Percentiles rank a stretch among this genome's conserved stretches.
phyloP scores from a whole-genome alignment of 2,888 invertebrate genomes.

The Epistrophe eligans region DNA sequence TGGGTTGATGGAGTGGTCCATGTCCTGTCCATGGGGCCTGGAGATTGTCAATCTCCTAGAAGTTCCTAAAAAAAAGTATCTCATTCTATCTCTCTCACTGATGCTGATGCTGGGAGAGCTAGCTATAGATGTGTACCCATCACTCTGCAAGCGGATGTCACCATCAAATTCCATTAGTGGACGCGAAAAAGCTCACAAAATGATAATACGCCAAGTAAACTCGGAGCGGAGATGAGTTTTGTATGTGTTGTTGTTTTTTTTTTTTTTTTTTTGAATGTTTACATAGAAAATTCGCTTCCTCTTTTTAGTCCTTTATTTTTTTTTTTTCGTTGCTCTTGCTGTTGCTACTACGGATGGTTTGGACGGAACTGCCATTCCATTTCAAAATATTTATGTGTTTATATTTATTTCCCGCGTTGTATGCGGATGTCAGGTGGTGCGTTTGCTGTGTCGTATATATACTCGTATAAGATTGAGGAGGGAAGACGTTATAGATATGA shows the following conservation, averaged over 20 bases:
- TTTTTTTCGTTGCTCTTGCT: constrained; percentile 10
- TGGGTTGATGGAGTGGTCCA: constrained; percentile 46
- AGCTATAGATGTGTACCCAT: constrained; percentile 17
- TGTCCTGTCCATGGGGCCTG: constrained; percentile 22
- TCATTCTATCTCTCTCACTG: constrained; percentile 46
- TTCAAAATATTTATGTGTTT: constrained; percentile 70
- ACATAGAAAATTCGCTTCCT: constrained; percentile 32
- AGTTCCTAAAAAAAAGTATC: neutral
- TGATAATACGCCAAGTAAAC: constrained; percentile 64
- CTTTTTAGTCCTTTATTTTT: constrained; percentile 15
- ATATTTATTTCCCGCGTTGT: constrained; percentile 61
- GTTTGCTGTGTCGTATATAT: neutral
- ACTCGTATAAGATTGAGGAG: neutral
- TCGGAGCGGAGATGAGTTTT: constrained; percentile 63
- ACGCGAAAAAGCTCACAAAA: constrained; percentile 74
- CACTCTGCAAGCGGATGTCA: constrained; percentile 48
- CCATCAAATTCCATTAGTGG: constrained; percentile 75
- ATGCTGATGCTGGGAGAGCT: neutral
- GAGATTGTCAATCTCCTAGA: constrained; percentile 29
- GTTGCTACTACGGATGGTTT: constrained; percentile 10
- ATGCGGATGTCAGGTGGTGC: constrained; percentile 47
- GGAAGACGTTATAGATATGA: neutral
- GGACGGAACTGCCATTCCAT: constrained; percentile 63
- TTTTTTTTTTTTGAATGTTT: constrained; percentile 23
- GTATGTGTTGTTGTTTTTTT: constrained; percentile 27